Conservation (phyloP, 2,113 vertebrate genomes). For the Mus pahari region DNA sequence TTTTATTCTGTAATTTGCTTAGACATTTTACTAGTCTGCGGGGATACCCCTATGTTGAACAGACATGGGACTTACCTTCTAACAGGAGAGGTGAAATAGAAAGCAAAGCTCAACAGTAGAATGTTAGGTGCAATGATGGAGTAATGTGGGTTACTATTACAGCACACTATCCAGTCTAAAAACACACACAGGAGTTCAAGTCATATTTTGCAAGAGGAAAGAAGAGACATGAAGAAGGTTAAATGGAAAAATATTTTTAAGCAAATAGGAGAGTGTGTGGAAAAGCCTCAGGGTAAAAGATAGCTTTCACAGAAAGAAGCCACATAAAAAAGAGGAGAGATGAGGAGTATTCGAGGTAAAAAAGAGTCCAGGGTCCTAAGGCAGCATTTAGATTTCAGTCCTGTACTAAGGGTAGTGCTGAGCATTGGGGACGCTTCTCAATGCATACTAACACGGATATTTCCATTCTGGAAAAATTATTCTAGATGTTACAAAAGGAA, state of each 20-base stretch:
- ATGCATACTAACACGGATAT: background rate
- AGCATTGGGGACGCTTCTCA: background rate
- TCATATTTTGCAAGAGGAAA: background rate
- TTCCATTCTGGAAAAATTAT: background rate
- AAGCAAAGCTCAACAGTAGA: background rate
- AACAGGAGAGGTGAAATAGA: background rate
- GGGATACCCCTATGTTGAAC: background rate
- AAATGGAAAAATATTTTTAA: background rate
- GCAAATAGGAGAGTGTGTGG: background rate
- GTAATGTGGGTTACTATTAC: background rate
- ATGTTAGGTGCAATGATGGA: background rate
- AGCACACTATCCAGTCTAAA: slow-evolving; percentile 1
- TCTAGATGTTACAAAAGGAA: background rate
- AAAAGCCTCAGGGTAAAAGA: background rate
- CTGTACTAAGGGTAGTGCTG: background rate
- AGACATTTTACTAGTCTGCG: background rate
- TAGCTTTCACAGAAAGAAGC: background rate
- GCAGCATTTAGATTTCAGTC: background rate
- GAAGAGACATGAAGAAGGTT: background rate
- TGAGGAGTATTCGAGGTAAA: background rate
- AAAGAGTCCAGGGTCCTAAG: background rate
- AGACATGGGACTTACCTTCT: background rate
- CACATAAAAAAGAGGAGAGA: background rate
- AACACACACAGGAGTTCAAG: background rate
- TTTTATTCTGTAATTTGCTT: slow-evolving; percentile 20